Evolutionary conservation across 2,888 invertebrate species (phyloP), one percentile per base, ranked within the genome.

Genomic region (Megalurothrips usitatus): DNA sequence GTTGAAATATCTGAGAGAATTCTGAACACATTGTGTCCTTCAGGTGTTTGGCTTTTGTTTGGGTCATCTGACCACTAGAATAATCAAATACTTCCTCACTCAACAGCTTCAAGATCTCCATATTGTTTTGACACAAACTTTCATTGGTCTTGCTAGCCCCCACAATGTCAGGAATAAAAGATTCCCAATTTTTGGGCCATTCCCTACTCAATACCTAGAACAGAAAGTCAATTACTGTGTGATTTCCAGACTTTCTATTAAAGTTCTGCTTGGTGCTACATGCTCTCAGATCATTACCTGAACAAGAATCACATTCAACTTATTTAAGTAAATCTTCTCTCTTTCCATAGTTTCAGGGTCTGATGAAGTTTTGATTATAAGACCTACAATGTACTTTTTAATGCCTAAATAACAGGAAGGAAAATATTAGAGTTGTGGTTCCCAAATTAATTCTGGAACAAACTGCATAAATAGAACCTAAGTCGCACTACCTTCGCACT

Each of bases 81-180:
- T 99, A 99, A 87, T 99, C 99, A 89, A 99, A 99, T 78, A 99
- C 95, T 90, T 99, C 99, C 88, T 99, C 99, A 88, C 98, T 98
- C 63, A 99, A 90, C 83, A 99, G 90, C 87, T 98, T 98, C 83
- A 99, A 89, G 86, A 99, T 99, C 48, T 94, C 94, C 98, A 99
- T 99, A 87, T 99, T 99, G 88, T 99, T 99, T 89, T 99, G 98
- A 90, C 99, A 99, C 80, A 99, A 91, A 85, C 97, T 96, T 88
- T 99, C 99, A 87, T 98, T 99, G 47, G 98, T 98, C 90, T 98
- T 98, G 85, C 98, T 98, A 79, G 99, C 97, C 82, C 99, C 99
- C 82, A 99, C 99, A 87, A 99, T 99, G 87, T 99, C 99, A 86
- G 96, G 94, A 85, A 99, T 99, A 88, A 99, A 99, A 48, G 97